Conservation (phyloP, 2,888 invertebrate genomes). For the Ceriagrion tenellum region DNA sequence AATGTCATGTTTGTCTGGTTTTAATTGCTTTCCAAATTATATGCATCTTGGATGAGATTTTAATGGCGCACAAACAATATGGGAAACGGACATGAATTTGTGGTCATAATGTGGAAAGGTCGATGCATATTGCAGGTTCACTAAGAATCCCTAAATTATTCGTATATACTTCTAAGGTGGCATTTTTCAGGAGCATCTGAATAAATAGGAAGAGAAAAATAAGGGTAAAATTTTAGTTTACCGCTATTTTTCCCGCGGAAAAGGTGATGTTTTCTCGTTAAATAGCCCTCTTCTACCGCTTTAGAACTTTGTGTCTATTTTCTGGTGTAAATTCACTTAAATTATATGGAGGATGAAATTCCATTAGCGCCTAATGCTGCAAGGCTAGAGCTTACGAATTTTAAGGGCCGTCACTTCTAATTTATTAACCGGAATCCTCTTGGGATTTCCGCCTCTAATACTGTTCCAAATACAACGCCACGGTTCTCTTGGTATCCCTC, state of each 20-base stretch:
- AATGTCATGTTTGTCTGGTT: background rate
- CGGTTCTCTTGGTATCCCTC: background rate
- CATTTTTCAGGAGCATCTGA: too few relatives aligned
- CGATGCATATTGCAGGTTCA: background rate
- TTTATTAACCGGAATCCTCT: background rate
- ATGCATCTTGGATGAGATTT: constrained; percentile 11
- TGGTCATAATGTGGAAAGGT: background rate
- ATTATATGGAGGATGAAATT: background rate
- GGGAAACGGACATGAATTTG: background rate
- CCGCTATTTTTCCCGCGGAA: too few relatives aligned
- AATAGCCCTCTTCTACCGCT: too few relatives aligned
- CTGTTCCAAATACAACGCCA: background rate
- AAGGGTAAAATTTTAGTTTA: too few relatives aligned
- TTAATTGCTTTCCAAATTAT: constrained; percentile 2
- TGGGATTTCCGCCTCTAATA: background rate
- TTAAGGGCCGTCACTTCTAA: background rate
- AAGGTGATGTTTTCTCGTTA: too few relatives aligned
- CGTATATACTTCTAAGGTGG: too few relatives aligned
- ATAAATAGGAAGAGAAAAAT: too few relatives aligned
- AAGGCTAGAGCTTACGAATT: background rate
- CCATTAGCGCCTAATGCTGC: background rate
- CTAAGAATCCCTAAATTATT: background rate
- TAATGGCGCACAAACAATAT: background rate
- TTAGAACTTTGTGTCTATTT: background rate
- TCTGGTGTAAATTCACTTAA: background rate